Percentiles rank a stretch among this genome's conserved stretches.
Conservation (phyloP, 2,113 vertebrate species). For the Hiodon alosoides region DNA sequence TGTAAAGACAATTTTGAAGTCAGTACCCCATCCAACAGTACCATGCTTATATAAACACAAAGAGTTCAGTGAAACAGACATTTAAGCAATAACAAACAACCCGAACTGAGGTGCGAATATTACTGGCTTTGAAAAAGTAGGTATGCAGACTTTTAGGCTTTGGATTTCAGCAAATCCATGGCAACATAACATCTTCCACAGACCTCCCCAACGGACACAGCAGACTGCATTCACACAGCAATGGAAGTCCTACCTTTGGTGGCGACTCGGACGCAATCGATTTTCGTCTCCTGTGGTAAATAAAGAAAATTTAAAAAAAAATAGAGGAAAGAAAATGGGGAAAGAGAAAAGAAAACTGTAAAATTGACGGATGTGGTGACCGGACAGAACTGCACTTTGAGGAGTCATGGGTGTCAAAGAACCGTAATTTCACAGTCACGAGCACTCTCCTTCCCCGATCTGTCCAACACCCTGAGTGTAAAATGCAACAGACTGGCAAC, state of each 20-base stretch:
- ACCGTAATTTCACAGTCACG: constrained; percentile 13
- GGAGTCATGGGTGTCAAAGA: constrained; percentile 19
- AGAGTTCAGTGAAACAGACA: background rate
- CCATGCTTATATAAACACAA: background rate
- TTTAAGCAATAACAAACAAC: constrained; percentile 7
- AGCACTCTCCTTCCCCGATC: constrained; percentile 18
- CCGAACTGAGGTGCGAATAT: background rate
- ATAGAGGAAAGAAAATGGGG: background rate
- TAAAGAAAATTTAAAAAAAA: constrained; percentile 47
- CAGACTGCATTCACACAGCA: constrained; percentile 19
- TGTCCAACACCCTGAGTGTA: constrained; percentile 22
- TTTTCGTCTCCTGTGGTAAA: constrained; percentile 89
- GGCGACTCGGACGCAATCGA: constrained; percentile 89
- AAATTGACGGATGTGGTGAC: constrained; percentile 8
- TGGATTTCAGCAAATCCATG: background rate
- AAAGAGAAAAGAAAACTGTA: constrained; percentile 8
- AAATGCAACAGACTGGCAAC: constrained; percentile 22
- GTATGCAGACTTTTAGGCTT: background rate
- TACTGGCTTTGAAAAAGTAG: background rate
- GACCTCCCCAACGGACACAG: constrained; percentile 26
- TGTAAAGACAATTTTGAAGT: background rate
- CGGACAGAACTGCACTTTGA: constrained; percentile 25
- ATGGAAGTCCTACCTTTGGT: constrained; percentile 77
- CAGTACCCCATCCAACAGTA: background rate
- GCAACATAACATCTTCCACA: background rate